Base-by-base conservation (phyloP, 2,797 vertebrate genomes). In the Glyptemys insculpta region DNA sequence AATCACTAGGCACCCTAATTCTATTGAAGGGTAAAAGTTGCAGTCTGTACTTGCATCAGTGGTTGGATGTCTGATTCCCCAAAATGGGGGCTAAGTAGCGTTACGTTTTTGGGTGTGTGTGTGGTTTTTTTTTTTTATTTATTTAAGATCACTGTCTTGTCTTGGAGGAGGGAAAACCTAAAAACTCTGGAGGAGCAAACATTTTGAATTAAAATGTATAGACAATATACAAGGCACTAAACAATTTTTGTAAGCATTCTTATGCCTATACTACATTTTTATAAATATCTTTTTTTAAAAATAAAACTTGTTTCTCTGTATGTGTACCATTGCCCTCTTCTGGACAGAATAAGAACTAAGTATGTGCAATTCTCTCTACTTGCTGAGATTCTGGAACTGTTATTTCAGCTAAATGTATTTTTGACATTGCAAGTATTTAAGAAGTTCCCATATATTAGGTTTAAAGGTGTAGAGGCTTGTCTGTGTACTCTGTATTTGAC, bases 261-360 rank as follows among this genome's bases (percentile, higher is more conserved):
- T 37, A 8, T 7, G 34, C 88, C 89, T 72, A 2, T 76, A 8
- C 12, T 23, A 47, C 41, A 76, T 34, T 91, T 88, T 93, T 62
- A 57, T 7, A 59, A 89, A 19, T 0, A 0, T 68, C 34, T 14
- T 5, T 6, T 6, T 92, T 95, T 2, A 29, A 76, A 86, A 53
- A 47, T 18, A 54, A 29, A 59, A 5, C 79, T 92, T 89, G 81
- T 56, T 2, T 79, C 47, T 65, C 12, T 41, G 16, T 29, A 8
- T 86, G 68, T 87, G 0, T 86, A 47, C 76, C 41, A 83, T 89
- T 96, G 97, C 97, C 97, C 96, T 97, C 97, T 97, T 29, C 94
- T 92, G 97, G 97, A 47, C 25, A 86, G 68, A 87, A 88, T 14
- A 34, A 50, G 84, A 89, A 86, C 37, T 56, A 31, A 44, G 27